Conservation (phyloP, 2,797 vertebrate species). For the Lindbergichthys nudifrons region DNA sequence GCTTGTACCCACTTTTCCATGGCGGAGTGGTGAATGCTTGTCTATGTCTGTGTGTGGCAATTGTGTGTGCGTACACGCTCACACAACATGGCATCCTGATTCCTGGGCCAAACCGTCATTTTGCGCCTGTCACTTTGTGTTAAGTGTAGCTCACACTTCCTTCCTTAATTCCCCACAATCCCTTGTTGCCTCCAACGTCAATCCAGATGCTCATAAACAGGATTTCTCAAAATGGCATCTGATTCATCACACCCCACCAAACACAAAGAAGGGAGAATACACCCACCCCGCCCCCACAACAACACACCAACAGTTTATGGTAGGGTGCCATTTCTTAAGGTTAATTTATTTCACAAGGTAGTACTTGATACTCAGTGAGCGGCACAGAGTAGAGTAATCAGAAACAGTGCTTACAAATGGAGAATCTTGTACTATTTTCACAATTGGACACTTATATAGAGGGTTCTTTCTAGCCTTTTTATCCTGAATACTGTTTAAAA, state of each 20-base stretch:
- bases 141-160: constrained; percentile 68
- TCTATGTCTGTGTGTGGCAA: constrained; percentile 11
- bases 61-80: neutral
- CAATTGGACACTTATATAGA: neutral
- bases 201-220: constrained; percentile 70
- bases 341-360: constrained; percentile 37
- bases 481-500: neutral
- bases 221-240: constrained; percentile 72
- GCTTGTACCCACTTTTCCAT: constrained; percentile 52
- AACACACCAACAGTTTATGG: constrained; percentile 18
- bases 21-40: constrained; percentile 4
- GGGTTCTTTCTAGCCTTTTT: neutral
- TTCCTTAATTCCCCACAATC: constrained; percentile 67
- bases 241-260: constrained; percentile 73
- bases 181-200: constrained; percentile 59
- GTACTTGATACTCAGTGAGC: neutral
- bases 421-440: neutral
- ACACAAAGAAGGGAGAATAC: constrained; percentile 39
- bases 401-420: neutral
- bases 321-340: constrained; percentile 34
- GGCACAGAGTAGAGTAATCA: neutral
- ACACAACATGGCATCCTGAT: constrained; percentile 35
- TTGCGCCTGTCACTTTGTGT: constrained; percentile 77
- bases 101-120: constrained; percentile 77
- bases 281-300: constrained; percentile 39